phyloP scores from a whole-genome alignment of 2,888 invertebrate genomes.

The Blera fallax region DNA sequence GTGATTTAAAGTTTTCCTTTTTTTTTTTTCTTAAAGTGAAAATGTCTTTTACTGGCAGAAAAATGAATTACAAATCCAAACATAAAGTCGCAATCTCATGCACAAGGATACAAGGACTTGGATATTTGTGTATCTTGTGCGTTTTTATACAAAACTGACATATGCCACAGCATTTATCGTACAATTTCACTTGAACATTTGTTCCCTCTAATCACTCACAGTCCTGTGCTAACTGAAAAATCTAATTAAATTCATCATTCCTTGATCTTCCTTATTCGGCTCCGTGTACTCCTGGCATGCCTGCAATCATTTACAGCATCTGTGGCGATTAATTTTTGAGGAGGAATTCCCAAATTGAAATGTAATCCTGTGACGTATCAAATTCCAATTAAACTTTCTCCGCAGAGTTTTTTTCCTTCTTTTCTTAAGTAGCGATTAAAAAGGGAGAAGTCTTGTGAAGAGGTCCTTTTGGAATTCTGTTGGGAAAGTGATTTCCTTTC shows the following conservation, averaged over 20 bases:
- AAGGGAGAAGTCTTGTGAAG: not conserved
- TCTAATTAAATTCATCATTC: constrained; percentile 30
- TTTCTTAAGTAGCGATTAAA: constrained; percentile 14
- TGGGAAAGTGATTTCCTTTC: not conserved
- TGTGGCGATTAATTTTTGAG: constrained; percentile 37
- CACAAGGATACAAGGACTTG: not conserved
- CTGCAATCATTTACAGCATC: constrained; percentile 25
- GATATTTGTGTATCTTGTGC: not conserved
- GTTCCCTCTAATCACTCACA: not conserved
- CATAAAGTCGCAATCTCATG: not conserved
- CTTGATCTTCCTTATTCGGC: not conserved
- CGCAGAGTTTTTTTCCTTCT: not conserved
- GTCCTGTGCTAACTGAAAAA: not conserved
- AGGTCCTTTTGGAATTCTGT: not conserved
- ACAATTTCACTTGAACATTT: not conserved
- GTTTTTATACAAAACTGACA: not conserved
- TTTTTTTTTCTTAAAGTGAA: constrained; percentile 11
- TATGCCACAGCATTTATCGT: not conserved
- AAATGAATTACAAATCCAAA: constrained; percentile 13
- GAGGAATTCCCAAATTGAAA: constrained; percentile 46
- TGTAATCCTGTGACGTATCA: constrained; percentile 56
- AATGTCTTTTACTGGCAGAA: constrained; percentile 4
- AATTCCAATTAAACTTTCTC: constrained; percentile 60
- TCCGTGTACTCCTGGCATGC: not conserved
- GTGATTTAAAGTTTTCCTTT: constrained; percentile 18